Evolutionary conservation across 2,113 vertebrate genomes (phyloP).

Genomic region (Hemicordylus capensis): DNA sequence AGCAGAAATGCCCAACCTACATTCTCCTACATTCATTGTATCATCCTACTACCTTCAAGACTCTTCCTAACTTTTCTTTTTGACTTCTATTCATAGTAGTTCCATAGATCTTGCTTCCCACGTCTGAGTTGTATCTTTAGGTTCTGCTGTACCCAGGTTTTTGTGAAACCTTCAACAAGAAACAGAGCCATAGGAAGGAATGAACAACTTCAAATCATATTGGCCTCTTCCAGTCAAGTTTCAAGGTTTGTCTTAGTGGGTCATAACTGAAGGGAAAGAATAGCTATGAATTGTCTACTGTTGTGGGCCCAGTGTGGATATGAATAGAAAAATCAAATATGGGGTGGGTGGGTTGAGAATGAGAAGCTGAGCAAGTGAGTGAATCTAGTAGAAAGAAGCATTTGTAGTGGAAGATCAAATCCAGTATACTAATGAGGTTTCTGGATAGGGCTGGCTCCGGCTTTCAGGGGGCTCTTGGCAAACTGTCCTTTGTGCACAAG

Average conservation of each 20-base stretch:
- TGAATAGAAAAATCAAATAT: neutral
- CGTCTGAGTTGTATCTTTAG: neutral
- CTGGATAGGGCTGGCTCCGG: too few species aligned
- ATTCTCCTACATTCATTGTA: neutral
- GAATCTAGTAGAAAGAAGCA: neutral
- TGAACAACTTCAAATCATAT: neutral
- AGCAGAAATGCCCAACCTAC: conserved; percentile 15
- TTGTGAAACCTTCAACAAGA: neutral
- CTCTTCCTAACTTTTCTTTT: neutral
- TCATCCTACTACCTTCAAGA: neutral
- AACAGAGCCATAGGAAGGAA: neutral
- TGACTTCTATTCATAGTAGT: neutral
- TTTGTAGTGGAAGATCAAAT: neutral
- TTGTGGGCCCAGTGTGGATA: neutral
- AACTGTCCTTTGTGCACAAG: too few species aligned
- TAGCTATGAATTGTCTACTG: neutral
- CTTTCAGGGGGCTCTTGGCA: too few species aligned
- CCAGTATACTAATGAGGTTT: neutral
- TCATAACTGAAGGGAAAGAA: neutral
- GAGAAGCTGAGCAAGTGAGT: neutral
- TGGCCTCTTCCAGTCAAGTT: neutral
- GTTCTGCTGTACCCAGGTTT: neutral
- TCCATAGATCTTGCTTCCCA: neutral
- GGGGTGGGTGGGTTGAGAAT: neutral
- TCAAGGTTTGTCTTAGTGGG: too few species aligned